Percentiles rank a stretch among this genome's conserved stretches.
Conservation (phyloP, 2,888 invertebrate genomes). For the Drosophila demipolita region DNA sequence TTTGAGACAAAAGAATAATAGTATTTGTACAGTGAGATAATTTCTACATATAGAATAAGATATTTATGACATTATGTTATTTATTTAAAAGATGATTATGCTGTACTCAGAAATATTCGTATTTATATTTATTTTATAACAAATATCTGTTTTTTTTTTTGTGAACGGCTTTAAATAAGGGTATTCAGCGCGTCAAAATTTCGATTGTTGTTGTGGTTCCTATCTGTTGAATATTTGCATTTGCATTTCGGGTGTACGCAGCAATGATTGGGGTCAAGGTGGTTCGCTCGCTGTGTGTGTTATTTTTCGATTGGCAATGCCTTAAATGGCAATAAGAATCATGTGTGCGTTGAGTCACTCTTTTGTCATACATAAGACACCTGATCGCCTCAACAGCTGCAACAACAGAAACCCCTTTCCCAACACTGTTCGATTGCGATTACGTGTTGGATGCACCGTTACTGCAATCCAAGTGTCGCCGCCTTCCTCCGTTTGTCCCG, state of each 20-base stretch:
- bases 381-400: conserved; percentile 9
- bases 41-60: not conserved
- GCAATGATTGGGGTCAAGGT: conserved; percentile 45
- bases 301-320: conserved; percentile 32
- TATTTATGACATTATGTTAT: not conserved
- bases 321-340: conserved; percentile 48
- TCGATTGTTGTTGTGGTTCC: conserved; percentile 4
- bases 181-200: conserved; percentile 2
- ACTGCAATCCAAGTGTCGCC: conserved; percentile 41
- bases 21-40: not conserved
- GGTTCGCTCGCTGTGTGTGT: conserved; percentile 8
- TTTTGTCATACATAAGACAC: conserved; percentile 28
- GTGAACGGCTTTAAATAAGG: not conserved
- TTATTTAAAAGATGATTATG: not conserved
- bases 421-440: conserved; percentile 19
- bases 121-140: not conserved
- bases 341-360: conserved; percentile 40
- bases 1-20: not conserved
- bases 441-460: conserved; percentile 53
- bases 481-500: conserved; percentile 22
- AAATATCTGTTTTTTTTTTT: not conserved
- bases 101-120: not conserved
- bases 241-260: conserved; percentile 27
- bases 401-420: conserved; percentile 7
- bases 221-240: conserved; percentile 8